phyloP scores from a whole-genome alignment of 2,797 vertebrate genomes.

The Salmo trutta region DNA sequence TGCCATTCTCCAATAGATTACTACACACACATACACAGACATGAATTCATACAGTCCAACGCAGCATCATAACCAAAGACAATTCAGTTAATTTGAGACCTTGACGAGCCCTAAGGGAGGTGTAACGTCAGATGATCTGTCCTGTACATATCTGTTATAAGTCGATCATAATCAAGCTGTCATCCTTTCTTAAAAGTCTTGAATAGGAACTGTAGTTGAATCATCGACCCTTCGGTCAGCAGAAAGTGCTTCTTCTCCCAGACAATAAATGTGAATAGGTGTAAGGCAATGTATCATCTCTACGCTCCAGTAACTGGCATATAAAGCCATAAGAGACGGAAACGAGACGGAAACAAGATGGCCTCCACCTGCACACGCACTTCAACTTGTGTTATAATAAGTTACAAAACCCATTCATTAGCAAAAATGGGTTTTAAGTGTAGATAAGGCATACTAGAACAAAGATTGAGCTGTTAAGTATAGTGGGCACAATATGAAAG shows the following conservation, averaged over 20 bases:
- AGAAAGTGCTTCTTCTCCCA: slow-evolving; percentile 37
- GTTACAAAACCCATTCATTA: slow-evolving; percentile 27
- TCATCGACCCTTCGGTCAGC: slow-evolving; percentile 45
- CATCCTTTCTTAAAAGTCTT: slow-evolving; percentile 24
- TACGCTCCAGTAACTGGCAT: slow-evolving; percentile 41
- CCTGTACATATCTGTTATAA: slow-evolving; percentile 40
- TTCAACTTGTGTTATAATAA: slow-evolving; percentile 49
- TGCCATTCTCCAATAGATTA: slow-evolving; percentile 27
- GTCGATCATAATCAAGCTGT: slow-evolving; percentile 50
- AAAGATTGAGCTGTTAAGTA: slow-evolving; percentile 13
- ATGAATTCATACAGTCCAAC: slow-evolving; percentile 41
- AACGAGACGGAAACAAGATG: slow-evolving; percentile 35
- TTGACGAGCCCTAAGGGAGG: not conserved
- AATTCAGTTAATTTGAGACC: slow-evolving; percentile 25
- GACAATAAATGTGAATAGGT: slow-evolving; percentile 51
- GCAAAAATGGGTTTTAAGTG: slow-evolving; percentile 44
- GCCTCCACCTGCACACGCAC: slow-evolving; percentile 70
- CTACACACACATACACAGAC: slow-evolving; percentile 22
- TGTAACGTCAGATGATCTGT: slow-evolving; percentile 19
- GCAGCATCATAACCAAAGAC: slow-evolving; percentile 49
- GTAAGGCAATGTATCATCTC: slow-evolving; percentile 39
- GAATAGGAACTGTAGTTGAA: slow-evolving; percentile 47
- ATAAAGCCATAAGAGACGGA: slow-evolving; percentile 30
- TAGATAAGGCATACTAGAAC: slow-evolving; percentile 17
- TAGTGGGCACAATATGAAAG: slow-evolving; percentile 26